These are phyloP conservation scores for Coenonympha glycerion DNA, from an alignment of 2,888 invertebrate genomes.

Conservation along the genomic window DNA sequence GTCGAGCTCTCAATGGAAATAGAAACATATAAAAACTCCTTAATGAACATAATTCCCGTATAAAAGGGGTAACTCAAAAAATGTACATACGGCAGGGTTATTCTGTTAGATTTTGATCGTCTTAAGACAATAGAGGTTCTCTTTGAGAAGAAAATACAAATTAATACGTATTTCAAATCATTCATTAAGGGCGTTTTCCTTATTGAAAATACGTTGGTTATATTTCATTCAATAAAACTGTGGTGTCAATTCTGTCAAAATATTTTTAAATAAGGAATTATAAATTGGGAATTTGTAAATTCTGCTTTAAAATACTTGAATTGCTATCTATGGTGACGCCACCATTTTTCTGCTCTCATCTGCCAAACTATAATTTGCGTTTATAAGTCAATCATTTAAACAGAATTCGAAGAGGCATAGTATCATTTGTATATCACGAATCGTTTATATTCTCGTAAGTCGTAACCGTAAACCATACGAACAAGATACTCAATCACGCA, in stretches of 20 bases:
- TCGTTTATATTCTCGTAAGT: conserved; percentile 7
- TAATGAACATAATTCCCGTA: conserved; percentile 73
- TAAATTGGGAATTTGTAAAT: too few species aligned
- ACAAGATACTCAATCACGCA: conserved; percentile 19
- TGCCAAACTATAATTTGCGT: too few species aligned
- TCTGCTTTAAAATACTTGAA: too few species aligned
- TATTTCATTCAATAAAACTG: background rate
- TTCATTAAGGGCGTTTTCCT: too few species aligned
- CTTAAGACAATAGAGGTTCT: background rate
- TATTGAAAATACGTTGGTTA: too few species aligned
- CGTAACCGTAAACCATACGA: conserved; percentile 8
- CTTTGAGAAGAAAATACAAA: too few species aligned
- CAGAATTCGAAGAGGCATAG: background rate
- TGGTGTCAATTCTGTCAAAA: too few species aligned
- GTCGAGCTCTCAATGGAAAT: conserved; percentile 37
- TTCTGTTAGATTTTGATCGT: conserved; percentile 34
- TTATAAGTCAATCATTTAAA: background rate
- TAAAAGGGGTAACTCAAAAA: conserved; percentile 71
- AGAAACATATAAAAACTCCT: conserved; percentile 65
- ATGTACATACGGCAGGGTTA: conserved; percentile 48
- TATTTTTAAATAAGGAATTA: too few species aligned
- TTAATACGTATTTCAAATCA: too few species aligned
- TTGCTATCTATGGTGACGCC: too few species aligned
- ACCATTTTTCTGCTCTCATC: too few species aligned
- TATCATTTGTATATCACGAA: conserved; percentile 1